Evolutionary conservation across 1,140 invertebrate genomes (phyloP).

Genomic region (Tachypleus tridentatus): DNA sequence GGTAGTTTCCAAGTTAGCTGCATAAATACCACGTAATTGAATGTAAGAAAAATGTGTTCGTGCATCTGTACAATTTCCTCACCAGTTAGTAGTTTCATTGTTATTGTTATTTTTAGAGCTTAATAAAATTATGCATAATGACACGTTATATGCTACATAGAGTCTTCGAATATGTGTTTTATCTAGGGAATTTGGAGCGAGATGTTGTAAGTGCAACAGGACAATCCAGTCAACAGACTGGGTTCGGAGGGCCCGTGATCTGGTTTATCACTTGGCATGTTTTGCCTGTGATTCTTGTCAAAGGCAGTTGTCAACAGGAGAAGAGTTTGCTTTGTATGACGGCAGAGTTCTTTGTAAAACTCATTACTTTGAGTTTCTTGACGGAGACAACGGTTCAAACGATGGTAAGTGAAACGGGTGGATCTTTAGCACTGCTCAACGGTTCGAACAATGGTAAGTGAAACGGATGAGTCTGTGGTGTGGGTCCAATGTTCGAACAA

Average conservation of each 20-base stretch:
- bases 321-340: slow-evolving; percentile 82
- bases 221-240: slow-evolving; percentile 88
- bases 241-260: slow-evolving; percentile 83
- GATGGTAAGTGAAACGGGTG: slow-evolving; percentile 12
- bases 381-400: slow-evolving; percentile 3
- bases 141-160: too few relatives aligned
- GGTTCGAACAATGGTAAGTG: too few relatives aligned
- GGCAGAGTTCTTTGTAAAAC: slow-evolving; percentile 7
- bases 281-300: slow-evolving; percentile 97
- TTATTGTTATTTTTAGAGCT: too few relatives aligned
- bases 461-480: too few relatives aligned
- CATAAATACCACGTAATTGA: too few relatives aligned
- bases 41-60: too few relatives aligned
- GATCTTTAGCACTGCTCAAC: too few relatives aligned
- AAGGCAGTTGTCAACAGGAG: slow-evolving; percentile 88
- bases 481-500: too few relatives aligned
- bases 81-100: too few relatives aligned
- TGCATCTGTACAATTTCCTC: too few relatives aligned
- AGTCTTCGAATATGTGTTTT: not conserved
- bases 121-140: too few relatives aligned
- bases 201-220: slow-evolving; percentile 88
- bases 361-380: slow-evolving; percentile 7
- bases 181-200: slow-evolving; percentile 31
- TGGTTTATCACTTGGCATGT: slow-evolving; percentile 96
- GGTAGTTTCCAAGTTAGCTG: too few relatives aligned